A percentile compares a stretch with the other conserved stretches of the same genome.
Conservation (phyloP, 2,888 invertebrate genomes). For the Hipparchia sbordonii region DNA sequence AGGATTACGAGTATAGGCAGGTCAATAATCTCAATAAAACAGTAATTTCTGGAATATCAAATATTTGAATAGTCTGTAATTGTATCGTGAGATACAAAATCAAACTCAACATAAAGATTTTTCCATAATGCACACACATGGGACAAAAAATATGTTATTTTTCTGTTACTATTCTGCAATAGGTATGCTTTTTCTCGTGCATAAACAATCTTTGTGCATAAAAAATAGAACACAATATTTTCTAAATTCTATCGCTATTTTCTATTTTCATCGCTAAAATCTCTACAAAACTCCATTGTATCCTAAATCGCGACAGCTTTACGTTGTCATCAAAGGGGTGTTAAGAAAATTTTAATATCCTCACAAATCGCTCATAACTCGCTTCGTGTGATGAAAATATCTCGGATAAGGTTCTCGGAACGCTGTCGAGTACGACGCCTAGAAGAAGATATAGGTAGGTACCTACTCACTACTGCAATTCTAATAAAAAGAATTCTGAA, state of each 20-base stretch:
- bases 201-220: neutral
- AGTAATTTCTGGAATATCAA: no score
- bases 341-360: constrained; percentile 43
- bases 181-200: no score
- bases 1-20: no score
- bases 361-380: constrained; percentile 68
- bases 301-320: constrained; percentile 29
- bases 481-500: no score
- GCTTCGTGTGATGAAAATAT: constrained; percentile 52
- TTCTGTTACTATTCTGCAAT: no score
- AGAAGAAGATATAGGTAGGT: neutral
- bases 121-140: no score
- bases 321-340: constrained; percentile 34
- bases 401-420: constrained; percentile 63
- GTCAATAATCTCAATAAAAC: no score
- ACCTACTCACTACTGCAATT: no score
- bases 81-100: no score
- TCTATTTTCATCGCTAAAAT: constrained; percentile 26
- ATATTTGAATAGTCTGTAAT: no score
- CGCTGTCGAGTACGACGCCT: constrained; percentile 57
- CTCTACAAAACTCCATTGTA: constrained; percentile 26
- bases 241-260: constrained; percentile 5
- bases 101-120: no score
- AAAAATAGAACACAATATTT: neutral
- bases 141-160: no score